Conservation (phyloP, 2,888 invertebrate species). For the Campoplex nolae region DNA sequence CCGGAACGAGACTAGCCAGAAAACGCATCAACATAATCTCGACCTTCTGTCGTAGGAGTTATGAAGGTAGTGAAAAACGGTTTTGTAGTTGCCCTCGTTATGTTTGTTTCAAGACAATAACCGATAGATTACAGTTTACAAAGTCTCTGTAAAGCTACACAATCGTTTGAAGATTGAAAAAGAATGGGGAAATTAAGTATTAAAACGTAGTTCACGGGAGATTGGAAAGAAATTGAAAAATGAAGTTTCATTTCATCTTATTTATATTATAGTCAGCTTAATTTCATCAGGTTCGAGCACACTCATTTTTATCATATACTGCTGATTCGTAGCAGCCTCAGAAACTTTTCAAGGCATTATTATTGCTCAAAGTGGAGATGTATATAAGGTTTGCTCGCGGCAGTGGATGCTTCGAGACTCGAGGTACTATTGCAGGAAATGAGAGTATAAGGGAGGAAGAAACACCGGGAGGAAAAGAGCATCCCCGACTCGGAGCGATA, state of each 20-base stretch:
- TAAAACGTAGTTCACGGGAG: too few relatives aligned
- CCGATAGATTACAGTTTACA: background rate
- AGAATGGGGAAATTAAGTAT: too few relatives aligned
- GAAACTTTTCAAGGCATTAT: slow-evolving; percentile 56
- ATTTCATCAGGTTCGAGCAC: background rate
- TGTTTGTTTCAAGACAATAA: background rate
- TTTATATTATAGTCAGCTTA: too few relatives aligned
- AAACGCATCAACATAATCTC: background rate
- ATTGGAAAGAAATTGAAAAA: too few relatives aligned
- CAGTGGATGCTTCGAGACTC: slow-evolving; percentile 34
- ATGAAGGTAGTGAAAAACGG: background rate
- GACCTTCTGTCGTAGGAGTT: background rate
- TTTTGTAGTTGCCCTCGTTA: background rate
- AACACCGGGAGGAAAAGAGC: slow-evolving; percentile 52
- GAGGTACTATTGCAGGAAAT: slow-evolving; percentile 25
- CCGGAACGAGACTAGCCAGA: background rate
- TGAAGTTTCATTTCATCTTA: too few relatives aligned
- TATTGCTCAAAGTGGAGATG: slow-evolving; percentile 29
- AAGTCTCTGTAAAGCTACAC: background rate
- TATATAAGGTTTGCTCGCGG: slow-evolving; percentile 15
- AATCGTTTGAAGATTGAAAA: too few relatives aligned
- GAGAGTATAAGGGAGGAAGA: slow-evolving; percentile 15
- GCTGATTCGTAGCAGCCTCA: background rate
- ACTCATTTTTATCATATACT: slow-evolving; percentile 17
- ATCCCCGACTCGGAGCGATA: slow-evolving; percentile 71